Base-by-base conservation (phyloP, 1,140 invertebrate species). In the Tachypleus tridentatus region DNA sequence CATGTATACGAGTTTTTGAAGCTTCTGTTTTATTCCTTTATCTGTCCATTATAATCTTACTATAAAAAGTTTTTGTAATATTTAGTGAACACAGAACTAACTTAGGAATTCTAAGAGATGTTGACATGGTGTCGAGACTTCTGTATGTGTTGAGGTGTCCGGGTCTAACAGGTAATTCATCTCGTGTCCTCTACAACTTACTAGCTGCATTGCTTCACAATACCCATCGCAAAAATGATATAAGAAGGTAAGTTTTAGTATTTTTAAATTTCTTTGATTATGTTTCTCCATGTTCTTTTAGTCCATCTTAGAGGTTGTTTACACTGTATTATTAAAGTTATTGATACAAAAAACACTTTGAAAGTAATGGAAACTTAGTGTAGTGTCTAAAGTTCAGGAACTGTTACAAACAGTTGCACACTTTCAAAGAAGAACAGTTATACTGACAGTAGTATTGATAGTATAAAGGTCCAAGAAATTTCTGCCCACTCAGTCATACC, bases 51-150 rank as follows among this genome's bases (percentile, higher is more conserved):
- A 58, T n/a, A 58, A 47, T n/a, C 9, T 47, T 58, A 58, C 47
- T 10, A n/a, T 10, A 47, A 63, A 47, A 7, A 1, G 51, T 10
- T 51, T 50, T 57, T 50, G 51, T 53, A 7, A 63, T 68, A 64
- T 58, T 57, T 1, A 80, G 87, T 74, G 93, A 97, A 72, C 87
- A 90, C 75, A 85, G 88, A 68, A 49, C 59, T 2, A 97, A 97
- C 78, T 80, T 95, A 63, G 84, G 86, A 76, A 83, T 95, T 65
- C 88, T 97, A 84, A 80, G 91, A 62, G 87, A 92, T 11, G 69
- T 78, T n/a, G 71, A 73, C 48, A 68, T 79, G 57, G 73, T 80
- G 1, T 66, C 70, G 48, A 70, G 76, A 54, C 67, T 79, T n/a
- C 61, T 79, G 9, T 66, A 73, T 29, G 66, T 75, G 53, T 60